These are phyloP conservation scores for Stenoptilia bipunctidactyla DNA, from an alignment of 2,888 invertebrate genomes.

Conservation along the genomic window DNA sequence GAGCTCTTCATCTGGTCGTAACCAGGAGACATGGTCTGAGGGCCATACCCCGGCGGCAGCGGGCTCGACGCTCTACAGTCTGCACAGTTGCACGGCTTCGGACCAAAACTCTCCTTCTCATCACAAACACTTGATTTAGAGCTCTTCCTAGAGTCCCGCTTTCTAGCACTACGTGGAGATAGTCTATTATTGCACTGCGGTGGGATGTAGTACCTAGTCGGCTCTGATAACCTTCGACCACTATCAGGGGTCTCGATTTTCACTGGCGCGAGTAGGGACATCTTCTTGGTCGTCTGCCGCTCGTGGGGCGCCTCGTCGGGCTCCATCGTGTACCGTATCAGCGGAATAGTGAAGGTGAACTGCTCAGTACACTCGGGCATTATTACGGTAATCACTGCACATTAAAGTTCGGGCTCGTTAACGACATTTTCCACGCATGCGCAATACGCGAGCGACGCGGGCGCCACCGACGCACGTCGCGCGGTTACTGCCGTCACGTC, in stretches of 20 bases:
- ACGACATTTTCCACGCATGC: slow-evolving; percentile 31
- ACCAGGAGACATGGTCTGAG: slow-evolving; percentile 68
- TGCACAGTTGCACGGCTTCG: slow-evolving; percentile 58
- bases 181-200: slow-evolving; percentile 60
- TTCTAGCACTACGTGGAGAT: slow-evolving; percentile 56
- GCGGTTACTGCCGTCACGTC: slow-evolving; percentile 18
- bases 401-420: slow-evolving; percentile 22
- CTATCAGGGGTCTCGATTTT: slow-evolving; percentile 58
- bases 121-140: slow-evolving; percentile 38
- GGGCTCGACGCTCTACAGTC: slow-evolving; percentile 68
- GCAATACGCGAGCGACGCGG: slow-evolving; percentile 22
- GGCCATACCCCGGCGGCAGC: slow-evolving; percentile 54
- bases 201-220: slow-evolving; percentile 52
- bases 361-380: slow-evolving; percentile 62
- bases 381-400: slow-evolving; percentile 38
- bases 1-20: slow-evolving; percentile 87
- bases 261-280: slow-evolving; percentile 54
- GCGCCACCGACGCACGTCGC: slow-evolving; percentile 28
- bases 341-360: slow-evolving; percentile 53
- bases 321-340: slow-evolving; percentile 63
- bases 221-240: slow-evolving; percentile 50
- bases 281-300: slow-evolving; percentile 53
- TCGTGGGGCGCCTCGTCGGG: slow-evolving; percentile 41
- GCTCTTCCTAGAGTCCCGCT: slow-evolving; percentile 44
- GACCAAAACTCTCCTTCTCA: slow-evolving; percentile 38